Conservation (phyloP, 2,797 vertebrate species). For the Sphenodon punctatus region DNA sequence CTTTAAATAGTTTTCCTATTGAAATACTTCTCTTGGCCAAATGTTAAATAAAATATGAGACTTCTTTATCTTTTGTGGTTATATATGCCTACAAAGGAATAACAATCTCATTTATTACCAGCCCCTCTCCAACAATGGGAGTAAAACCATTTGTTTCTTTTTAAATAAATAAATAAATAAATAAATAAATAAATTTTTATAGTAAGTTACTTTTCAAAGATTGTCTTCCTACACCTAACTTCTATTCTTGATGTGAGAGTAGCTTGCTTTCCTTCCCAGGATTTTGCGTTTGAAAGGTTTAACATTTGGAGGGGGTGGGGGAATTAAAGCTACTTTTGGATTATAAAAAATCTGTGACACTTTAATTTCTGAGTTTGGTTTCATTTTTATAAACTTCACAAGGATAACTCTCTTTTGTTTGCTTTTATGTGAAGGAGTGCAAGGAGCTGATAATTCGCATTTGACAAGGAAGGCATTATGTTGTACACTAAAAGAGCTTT, state of each 20-base stretch:
- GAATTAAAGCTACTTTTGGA: slow-evolving; percentile 57
- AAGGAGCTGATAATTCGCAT: not conserved
- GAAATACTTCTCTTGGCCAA: slow-evolving; percentile 74
- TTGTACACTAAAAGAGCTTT: not conserved
- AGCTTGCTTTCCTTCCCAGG: slow-evolving; percentile 53
- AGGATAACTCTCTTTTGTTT: slow-evolving; percentile 9
- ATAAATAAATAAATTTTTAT: too few species aligned
- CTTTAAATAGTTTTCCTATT: slow-evolving; percentile 64
- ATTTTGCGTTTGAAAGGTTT: slow-evolving; percentile 63
- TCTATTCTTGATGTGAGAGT: slow-evolving; percentile 35
- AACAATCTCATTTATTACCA: slow-evolving; percentile 26
- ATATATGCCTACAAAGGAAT: slow-evolving; percentile 63
- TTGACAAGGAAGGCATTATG: slow-evolving; percentile 2
- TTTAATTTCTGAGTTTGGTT: too few species aligned
- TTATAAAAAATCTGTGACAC: slow-evolving; percentile 74
- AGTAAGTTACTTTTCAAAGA: slow-evolving; percentile 42
- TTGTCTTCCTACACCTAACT: slow-evolving; percentile 40
- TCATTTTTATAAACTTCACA: not conserved
- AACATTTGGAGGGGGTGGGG: too few species aligned
- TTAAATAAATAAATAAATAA: too few species aligned
- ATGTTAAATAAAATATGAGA: slow-evolving; percentile 77
- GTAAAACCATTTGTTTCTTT: slow-evolving; percentile 39
- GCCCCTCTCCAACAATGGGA: slow-evolving; percentile 55
- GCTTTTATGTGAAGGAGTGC: slow-evolving; percentile 3
- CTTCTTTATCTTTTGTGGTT: slow-evolving; percentile 68